Conservation (phyloP, 2,888 invertebrate genomes). For the Drosophila trichaetosa region DNA sequence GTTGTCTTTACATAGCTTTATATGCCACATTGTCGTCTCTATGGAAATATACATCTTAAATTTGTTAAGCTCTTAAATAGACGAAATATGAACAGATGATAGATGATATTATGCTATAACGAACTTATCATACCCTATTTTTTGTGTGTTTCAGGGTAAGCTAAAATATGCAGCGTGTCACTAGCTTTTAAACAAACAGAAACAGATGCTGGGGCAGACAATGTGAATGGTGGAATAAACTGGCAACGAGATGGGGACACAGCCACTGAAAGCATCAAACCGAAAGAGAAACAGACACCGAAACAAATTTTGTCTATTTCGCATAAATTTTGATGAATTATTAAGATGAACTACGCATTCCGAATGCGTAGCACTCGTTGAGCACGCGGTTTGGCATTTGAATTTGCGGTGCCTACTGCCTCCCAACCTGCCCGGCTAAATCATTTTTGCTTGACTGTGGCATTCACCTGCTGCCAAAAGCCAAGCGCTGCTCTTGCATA, state of each 20-base stretch:
- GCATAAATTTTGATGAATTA: slow-evolving; percentile 76
- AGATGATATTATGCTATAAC: not conserved
- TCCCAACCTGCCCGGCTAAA: not conserved
- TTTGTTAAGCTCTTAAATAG: not conserved
- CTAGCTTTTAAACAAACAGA: slow-evolving; percentile 9
- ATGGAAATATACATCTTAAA: not conserved
- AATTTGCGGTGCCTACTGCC: slow-evolving; percentile 25
- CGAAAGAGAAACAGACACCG: slow-evolving; percentile 9
- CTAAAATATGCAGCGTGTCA: slow-evolving; percentile 25
- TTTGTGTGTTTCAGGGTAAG: slow-evolving; percentile 16
- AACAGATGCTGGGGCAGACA: slow-evolving; percentile 33
- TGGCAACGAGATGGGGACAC: slow-evolving; percentile 17
- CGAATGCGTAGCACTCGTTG: slow-evolving; percentile 30
- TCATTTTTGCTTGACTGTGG: not conserved
- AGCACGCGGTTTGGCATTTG: slow-evolving; percentile 56
- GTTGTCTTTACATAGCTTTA: too few species aligned
- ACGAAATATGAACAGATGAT: not conserved
- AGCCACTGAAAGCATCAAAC: not conserved
- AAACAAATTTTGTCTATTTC: slow-evolving; percentile 66
- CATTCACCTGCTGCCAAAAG: slow-evolving; percentile 34
- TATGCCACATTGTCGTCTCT: too few species aligned
- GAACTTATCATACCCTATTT: not conserved
- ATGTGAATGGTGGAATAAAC: slow-evolving; percentile 9
- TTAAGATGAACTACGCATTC: slow-evolving; percentile 68
- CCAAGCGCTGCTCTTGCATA: slow-evolving; percentile 49